Evolutionary conservation across 2,797 vertebrate species (phyloP).

Genomic region (Hapalemur alaotrensis): DNA sequence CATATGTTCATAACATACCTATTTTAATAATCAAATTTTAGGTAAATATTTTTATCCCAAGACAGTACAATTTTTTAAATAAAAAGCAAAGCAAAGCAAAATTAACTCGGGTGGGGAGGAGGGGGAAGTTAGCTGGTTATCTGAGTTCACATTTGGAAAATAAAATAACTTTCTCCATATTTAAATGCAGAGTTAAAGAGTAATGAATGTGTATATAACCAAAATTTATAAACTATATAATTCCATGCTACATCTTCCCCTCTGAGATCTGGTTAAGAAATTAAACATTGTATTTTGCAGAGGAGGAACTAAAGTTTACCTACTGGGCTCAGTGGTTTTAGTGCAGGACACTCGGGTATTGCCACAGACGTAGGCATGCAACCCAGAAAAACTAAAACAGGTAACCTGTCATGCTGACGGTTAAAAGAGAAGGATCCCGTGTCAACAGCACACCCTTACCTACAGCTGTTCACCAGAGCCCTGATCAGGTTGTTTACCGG

Average conservation of each 20-base stretch:
- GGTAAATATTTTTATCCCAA: slow-evolving; percentile 21
- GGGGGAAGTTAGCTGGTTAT: not conserved
- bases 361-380: slow-evolving; percentile 15
- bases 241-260: slow-evolving; percentile 18
- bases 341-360: not conserved
- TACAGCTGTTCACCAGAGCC: slow-evolving; percentile 79
- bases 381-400: slow-evolving; percentile 56
- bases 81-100: slow-evolving; percentile 38
- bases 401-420: slow-evolving; percentile 50
- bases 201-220: not conserved
- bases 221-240: not conserved
- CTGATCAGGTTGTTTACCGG: slow-evolving; percentile 80
- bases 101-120: not conserved
- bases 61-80: not conserved
- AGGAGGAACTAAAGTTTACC: slow-evolving; percentile 59
- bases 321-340: not conserved
- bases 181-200: slow-evolving; percentile 46
- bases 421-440: slow-evolving; percentile 1
- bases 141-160: slow-evolving; percentile 38
- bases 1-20: not conserved
- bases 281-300: not conserved
- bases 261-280: slow-evolving; percentile 52
- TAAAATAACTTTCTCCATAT: slow-evolving; percentile 35
- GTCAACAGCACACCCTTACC: slow-evolving; percentile 82
- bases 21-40: slow-evolving; percentile 32